phyloP scores from a whole-genome alignment of 2,113 vertebrate species.

The Ifrita kowaldi region DNA sequence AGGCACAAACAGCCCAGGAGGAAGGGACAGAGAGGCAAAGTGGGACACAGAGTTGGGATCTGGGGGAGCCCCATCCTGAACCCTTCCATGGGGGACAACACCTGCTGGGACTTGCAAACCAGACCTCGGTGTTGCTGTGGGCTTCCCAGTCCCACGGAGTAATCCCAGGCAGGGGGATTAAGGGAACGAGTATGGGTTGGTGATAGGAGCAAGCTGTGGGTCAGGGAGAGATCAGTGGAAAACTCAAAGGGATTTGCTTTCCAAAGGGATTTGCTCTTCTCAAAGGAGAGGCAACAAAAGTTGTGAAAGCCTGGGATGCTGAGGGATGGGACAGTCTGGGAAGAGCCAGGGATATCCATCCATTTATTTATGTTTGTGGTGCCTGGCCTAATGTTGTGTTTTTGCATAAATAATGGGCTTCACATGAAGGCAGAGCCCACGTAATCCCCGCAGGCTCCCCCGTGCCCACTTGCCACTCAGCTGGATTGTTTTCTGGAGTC shows the following conservation, averaged over 20 bases:
- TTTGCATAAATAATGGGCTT: not conserved
- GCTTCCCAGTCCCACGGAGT: not conserved
- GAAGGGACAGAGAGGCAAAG: not conserved
- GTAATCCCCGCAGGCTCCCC: not conserved
- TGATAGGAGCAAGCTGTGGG: conserved; percentile 27
- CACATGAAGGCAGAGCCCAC: not conserved
- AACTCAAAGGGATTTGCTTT: conserved; percentile 10
- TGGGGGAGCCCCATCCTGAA: not conserved
- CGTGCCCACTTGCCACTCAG: accelerated
- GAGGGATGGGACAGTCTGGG: not conserved
- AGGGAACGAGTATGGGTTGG: not conserved
- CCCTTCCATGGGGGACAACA: accelerated
- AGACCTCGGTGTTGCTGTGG: accelerated
- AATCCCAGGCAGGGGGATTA: not conserved
- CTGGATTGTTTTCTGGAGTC: not conserved
- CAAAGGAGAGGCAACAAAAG: not conserved
- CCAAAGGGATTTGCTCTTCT: too few relatives aligned
- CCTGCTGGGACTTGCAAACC: not conserved
- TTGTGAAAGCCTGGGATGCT: not conserved
- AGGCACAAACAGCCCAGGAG: not conserved
- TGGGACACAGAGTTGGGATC: not conserved
- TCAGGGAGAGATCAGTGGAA: conserved; percentile 8
- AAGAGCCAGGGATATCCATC: not conserved
- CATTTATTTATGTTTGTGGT: not conserved
- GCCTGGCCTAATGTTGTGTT: not conserved